Evolutionary conservation across 1,140 invertebrate species (phyloP), one percentile per base, ranked within the genome.

Genomic region (Sinonovacula constricta): DNA sequence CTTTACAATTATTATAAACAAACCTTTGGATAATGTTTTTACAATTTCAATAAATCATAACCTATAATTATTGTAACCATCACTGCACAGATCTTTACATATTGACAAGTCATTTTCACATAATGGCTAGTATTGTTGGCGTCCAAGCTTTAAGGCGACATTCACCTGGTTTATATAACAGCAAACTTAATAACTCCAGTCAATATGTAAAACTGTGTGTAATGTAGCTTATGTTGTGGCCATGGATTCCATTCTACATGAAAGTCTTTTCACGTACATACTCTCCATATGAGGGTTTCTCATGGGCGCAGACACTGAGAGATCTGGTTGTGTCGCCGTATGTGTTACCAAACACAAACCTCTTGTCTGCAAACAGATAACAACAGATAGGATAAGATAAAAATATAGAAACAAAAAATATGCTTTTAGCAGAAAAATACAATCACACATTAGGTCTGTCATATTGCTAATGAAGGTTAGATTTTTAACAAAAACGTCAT

Each of bases 251-350:
- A 31, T 4, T 26, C 28, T 36, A 57, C 15, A 18, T 56, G 22
- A 24, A 31, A 49, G 79, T 68, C 71, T 78, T 80, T 51, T 70
- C 69, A 53, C 77, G 56, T 57, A 87, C 59, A 66, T 83, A 86
- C 15, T 85, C 83, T 49, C 88, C 90, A 69, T 78, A 91, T 56
- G 80, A 85, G 0, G 69, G 45, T 34, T 67, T 62, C 7, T 75
- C 45, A 71, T 91, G 91, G 7, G 79, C 68, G 72, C 91, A 91
- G 3, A 91, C 90, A 30, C 87, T 83, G 34, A 91, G 74, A n/a
- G 77, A 79, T 56, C 91, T 67, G n/a, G 89, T 90, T 14, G 89
- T 90, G 71, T 91, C 89, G 22, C 91, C 91, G 49, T 91, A 91
- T 0, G 91, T 91, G 71, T 91, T 87, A 49, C 91, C 91, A 84